These are phyloP conservation scores for Salticus scenicus DNA, from an alignment of 2,888 invertebrate genomes.

Conservation along the genomic window DNA sequence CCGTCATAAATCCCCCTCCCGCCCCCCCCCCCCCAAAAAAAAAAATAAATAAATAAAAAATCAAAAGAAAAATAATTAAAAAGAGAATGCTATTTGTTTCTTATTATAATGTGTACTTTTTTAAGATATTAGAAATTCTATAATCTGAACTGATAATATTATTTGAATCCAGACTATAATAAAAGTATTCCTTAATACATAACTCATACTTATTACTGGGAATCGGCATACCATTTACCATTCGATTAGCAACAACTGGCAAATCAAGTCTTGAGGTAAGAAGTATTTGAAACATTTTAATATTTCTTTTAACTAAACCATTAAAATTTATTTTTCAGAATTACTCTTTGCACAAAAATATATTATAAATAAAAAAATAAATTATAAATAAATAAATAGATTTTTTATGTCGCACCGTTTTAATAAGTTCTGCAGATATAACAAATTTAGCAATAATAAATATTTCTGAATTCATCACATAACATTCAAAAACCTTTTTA, in stretches of 20 bases:
- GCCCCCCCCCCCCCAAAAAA: too few species aligned
- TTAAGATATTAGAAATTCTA: background rate
- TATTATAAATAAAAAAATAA: background rate
- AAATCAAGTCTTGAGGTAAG: constrained; percentile 54
- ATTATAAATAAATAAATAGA: background rate
- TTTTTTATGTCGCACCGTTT: background rate
- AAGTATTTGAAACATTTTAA: background rate
- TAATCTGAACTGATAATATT: background rate
- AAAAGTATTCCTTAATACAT: background rate
- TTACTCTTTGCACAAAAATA: background rate
- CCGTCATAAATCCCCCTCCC: too few species aligned
- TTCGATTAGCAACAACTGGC: constrained; percentile 71
- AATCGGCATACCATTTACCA: constrained; percentile 77
- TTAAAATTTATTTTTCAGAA: background rate
- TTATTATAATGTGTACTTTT: background rate
- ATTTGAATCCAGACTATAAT: background rate
- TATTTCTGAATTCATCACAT: too few species aligned
- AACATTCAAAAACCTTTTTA: too few species aligned
- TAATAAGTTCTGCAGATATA: too few species aligned
- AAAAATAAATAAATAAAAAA: too few species aligned
- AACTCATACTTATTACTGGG: constrained; percentile 76
- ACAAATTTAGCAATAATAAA: too few species aligned
- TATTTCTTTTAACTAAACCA: too few species aligned
- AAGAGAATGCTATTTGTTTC: too few species aligned
- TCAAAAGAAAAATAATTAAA: too few species aligned